Conservation (phyloP, 1,140 invertebrate genomes). For the Yoshiicerus persimilis region DNA sequence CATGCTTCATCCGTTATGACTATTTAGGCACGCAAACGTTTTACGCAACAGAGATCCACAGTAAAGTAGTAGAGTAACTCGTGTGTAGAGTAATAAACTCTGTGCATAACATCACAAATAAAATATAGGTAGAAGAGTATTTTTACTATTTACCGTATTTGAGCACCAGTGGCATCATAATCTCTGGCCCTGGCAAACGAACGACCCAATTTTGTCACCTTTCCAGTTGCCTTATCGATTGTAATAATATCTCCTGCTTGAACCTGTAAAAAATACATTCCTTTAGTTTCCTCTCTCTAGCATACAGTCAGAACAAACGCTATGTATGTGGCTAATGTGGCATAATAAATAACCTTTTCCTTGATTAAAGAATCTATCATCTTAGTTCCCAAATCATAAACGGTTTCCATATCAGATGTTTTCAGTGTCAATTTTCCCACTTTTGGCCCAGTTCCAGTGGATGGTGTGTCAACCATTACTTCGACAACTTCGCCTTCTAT, state of each 20-base stretch:
- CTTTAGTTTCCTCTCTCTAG: background rate
- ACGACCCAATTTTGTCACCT: constrained; percentile 90
- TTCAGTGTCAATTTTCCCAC: constrained; percentile 92
- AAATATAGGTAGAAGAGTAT: too few species aligned
- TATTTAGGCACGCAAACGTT: background rate
- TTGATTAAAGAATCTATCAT: constrained; percentile 97
- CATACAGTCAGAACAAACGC: too few species aligned
- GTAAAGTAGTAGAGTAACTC: background rate
- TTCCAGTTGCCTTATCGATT: constrained; percentile 96
- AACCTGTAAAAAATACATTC: constrained; percentile 59
- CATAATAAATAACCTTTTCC: constrained; percentile 73
- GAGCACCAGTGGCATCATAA: constrained; percentile 95
- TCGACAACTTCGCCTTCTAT: constrained; percentile 99
- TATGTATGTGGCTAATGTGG: too few species aligned
- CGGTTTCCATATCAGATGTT: constrained; percentile 99
- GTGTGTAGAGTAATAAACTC: too few species aligned
- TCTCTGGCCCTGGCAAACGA: constrained; percentile 94
- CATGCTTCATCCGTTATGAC: too few species aligned
- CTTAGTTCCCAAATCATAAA: constrained; percentile 97
- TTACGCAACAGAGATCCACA: background rate
- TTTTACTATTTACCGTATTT: constrained; percentile 58
- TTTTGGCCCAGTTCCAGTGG: constrained; percentile 85
- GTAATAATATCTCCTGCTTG: constrained; percentile 95
- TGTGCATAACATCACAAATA: too few species aligned
- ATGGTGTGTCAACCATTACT: constrained; percentile 92